Evolutionary conservation across 64 coral and sea anemone genomes (phyloP).

Genomic region (Stichodactyla mertensii): DNA sequence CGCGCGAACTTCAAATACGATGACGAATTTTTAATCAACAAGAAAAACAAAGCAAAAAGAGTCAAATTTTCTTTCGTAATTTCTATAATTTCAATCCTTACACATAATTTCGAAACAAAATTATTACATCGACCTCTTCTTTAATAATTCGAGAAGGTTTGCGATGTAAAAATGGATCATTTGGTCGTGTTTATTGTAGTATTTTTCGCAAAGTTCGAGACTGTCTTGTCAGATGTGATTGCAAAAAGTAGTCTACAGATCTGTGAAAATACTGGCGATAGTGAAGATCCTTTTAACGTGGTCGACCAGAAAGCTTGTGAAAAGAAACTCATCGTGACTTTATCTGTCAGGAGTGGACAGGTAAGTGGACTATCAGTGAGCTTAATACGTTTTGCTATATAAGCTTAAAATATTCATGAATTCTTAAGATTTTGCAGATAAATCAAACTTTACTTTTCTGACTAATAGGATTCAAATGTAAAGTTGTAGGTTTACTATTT

Average conservation of each 20-base stretch:
- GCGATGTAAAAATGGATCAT: background rate
- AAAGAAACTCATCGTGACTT: slow-evolving; percentile 88
- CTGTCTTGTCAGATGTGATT: slow-evolving; percentile 49
- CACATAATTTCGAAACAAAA: background rate
- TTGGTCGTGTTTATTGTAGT: background rate
- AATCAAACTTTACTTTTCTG: too few relatives aligned
- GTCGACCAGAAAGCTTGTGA: slow-evolving; percentile 87
- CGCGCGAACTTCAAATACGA: slow-evolving; percentile 10
- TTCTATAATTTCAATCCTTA: background rate
- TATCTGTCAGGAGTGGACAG: slow-evolving; percentile 87
- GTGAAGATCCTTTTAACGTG: slow-evolving; percentile 85
- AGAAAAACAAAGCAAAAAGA: background rate
- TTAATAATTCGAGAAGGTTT: background rate
- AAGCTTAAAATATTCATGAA: too few relatives aligned
- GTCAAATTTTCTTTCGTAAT: background rate
- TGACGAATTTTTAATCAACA: background rate
- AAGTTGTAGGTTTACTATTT: too few relatives aligned
- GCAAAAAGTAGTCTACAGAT: slow-evolving; percentile 88
- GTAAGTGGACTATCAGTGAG: slow-evolving; percentile 18
- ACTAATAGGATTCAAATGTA: too few relatives aligned
- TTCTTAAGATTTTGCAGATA: background rate
- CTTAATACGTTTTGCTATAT: too few relatives aligned
- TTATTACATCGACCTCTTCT: background rate
- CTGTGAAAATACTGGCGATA: slow-evolving; percentile 87
- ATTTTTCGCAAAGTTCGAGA: background rate